Evolutionary conservation across 2,888 invertebrate genomes (phyloP).

Genomic region (Salticus scenicus): DNA sequence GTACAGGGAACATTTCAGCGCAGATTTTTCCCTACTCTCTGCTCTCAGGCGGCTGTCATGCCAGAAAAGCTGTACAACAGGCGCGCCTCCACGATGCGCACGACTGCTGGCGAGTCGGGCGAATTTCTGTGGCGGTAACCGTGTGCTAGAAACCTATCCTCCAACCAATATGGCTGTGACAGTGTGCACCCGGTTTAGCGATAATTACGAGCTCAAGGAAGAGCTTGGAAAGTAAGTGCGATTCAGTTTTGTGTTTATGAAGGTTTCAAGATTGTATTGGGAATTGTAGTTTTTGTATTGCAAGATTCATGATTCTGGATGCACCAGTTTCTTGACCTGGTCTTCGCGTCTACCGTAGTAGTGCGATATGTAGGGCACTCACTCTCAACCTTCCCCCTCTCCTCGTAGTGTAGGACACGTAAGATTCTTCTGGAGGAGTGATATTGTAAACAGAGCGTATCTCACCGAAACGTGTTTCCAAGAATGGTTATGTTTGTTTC

Average conservation of each 20-base stretch:
- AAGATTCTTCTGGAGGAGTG: constrained; percentile 48
- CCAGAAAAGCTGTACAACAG: constrained; percentile 3
- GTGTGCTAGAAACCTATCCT: constrained; percentile 20
- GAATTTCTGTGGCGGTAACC: constrained; percentile 2
- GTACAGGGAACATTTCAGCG: not conserved
- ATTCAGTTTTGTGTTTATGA: not conserved
- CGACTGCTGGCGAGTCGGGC: constrained; percentile 39
- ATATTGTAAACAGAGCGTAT: constrained; percentile 69
- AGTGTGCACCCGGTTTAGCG: constrained; percentile 95
- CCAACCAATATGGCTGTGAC: constrained; percentile 74
- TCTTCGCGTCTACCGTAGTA: constrained; percentile 16
- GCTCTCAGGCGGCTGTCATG: not conserved
- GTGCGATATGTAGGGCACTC: constrained; percentile 42
- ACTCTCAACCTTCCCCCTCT: constrained; percentile 14
- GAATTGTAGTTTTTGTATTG: not conserved
- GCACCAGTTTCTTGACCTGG: constrained; percentile 29
- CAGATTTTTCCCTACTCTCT: not conserved
- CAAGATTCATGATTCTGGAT: not conserved
- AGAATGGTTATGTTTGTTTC: constrained; percentile 46
- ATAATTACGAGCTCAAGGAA: constrained; percentile 99
- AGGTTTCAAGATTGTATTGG: not conserved
- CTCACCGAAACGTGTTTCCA: constrained; percentile 55
- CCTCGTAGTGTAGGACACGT: constrained; percentile 23
- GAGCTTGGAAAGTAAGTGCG: constrained; percentile 97
- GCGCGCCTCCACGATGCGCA: constrained; percentile 42